Evolutionary conservation across 1,140 invertebrate genomes (phyloP).

Genomic region (Drosophila repletoides): DNA sequence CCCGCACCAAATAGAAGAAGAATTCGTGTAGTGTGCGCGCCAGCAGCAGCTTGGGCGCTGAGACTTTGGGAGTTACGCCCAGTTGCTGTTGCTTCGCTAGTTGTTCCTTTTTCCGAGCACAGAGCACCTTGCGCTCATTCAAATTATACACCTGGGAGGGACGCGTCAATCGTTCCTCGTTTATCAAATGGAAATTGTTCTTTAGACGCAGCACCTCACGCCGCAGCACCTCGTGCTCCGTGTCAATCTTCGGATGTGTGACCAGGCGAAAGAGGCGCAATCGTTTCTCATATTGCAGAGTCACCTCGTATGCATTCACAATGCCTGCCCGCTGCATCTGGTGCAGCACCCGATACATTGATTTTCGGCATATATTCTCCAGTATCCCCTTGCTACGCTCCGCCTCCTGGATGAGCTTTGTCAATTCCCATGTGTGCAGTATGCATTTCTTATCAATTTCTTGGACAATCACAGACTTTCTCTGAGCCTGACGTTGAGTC

Average conservation of each 20-base stretch:
- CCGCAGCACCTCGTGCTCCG: constrained; percentile 49
- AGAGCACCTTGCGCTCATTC: constrained; percentile 18
- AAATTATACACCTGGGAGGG: neutral
- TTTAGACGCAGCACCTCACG: constrained; percentile 65
- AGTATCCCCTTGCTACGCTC: constrained; percentile 39
- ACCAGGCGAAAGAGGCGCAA: constrained; percentile 59
- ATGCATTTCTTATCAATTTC: constrained; percentile 55
- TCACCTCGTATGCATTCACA: constrained; percentile 59
- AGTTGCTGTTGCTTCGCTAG: neutral
- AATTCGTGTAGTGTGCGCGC: constrained; percentile 87
- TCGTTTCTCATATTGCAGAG: constrained; percentile 41
- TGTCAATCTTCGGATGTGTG: constrained; percentile 68
- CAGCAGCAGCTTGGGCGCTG: constrained; percentile 87
- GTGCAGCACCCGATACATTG: constrained; percentile 56
- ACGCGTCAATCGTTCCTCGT: constrained; percentile 42
- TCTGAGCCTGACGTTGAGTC: constrained; percentile 35
- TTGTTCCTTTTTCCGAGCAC: constrained; percentile 12
- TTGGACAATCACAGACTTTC: constrained; percentile 45
- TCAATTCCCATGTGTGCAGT: constrained; percentile 26
- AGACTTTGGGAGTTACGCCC: constrained; percentile 1
- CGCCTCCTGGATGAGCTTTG: constrained; percentile 18
- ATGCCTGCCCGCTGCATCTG: constrained; percentile 37
- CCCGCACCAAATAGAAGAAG: constrained; percentile 87
- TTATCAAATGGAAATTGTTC: constrained; percentile 51
- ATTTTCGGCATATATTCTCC: constrained; percentile 64